Evolutionary conservation across 2,113 vertebrate genomes (phyloP).

Genomic region (Phaethornis superciliosus): DNA sequence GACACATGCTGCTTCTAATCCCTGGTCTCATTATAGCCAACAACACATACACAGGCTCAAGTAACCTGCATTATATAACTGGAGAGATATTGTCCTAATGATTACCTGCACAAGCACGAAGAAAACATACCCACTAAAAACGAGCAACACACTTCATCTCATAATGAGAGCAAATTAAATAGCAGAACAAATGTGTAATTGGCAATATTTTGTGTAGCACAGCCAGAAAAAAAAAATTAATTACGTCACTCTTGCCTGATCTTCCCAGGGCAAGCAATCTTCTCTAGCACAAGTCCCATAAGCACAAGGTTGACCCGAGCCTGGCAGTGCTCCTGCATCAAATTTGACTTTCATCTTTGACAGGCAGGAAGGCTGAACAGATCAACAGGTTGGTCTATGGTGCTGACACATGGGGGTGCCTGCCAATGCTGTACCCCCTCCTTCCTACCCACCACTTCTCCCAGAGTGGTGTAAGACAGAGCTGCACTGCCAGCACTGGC

Average conservation of each 20-base stretch:
- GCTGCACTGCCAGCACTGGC: fast-evolving
- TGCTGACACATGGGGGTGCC: neutral
- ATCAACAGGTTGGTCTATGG: neutral
- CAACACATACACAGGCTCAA: neutral
- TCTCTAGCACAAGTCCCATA: neutral
- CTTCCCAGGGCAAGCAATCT: neutral
- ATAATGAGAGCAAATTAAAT: neutral
- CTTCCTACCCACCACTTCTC: neutral
- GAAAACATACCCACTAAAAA: neutral
- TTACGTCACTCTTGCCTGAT: conserved; percentile 1
- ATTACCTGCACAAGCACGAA: conserved; percentile 1
- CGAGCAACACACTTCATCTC: neutral
- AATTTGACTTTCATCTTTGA: neutral
- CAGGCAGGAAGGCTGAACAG: neutral
- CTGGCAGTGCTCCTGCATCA: neutral
- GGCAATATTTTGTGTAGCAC: neutral
- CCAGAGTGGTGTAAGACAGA: fast-evolving
- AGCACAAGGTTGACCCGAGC: fast-evolving
- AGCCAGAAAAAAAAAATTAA: neutral
- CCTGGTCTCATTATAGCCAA: conserved; percentile 24
- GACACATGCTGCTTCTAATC: conserved; percentile 44
- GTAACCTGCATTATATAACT: conserved; percentile 53
- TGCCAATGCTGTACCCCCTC: neutral
- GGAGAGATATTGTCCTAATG: neutral
- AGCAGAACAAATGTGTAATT: neutral